Conservation (phyloP, 1,140 invertebrate species). For the Scylla paramamosain region DNA sequence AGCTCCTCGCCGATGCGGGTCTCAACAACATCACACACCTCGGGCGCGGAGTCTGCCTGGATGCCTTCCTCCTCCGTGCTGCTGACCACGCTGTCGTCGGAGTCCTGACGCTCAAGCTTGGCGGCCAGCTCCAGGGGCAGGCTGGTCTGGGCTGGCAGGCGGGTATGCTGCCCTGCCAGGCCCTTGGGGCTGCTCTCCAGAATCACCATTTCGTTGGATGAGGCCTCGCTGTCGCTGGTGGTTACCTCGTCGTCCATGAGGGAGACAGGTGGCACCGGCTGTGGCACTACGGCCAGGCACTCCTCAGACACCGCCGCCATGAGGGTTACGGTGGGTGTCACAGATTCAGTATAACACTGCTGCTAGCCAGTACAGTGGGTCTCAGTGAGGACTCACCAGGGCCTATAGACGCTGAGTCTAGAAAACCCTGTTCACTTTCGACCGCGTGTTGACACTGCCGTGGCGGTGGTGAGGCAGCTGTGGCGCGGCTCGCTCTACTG, state of each 20-base stretch:
- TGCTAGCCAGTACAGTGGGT: constrained; percentile 28
- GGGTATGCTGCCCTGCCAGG: neutral
- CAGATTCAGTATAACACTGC: constrained; percentile 41
- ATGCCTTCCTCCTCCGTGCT: constrained; percentile 65
- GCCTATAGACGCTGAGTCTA: constrained; percentile 76
- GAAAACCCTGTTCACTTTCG: constrained; percentile 72
- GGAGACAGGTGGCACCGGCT: constrained; percentile 46
- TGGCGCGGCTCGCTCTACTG: constrained; percentile 73
- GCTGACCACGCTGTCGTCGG: constrained; percentile 59
- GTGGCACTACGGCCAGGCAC: constrained; percentile 56
- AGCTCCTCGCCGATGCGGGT: constrained; percentile 40
- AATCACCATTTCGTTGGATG: neutral
- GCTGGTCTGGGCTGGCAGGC: constrained; percentile 61
- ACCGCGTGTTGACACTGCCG: constrained; percentile 64
- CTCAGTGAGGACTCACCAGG: constrained; percentile 65
- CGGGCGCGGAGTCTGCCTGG: constrained; percentile 61
- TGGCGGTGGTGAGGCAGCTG: constrained; percentile 54
- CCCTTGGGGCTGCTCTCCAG: neutral
- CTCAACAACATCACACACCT: constrained; percentile 36
- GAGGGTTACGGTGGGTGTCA: constrained; percentile 55
- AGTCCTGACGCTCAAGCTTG: constrained; percentile 69
- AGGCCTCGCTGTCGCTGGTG: constrained; percentile 26
- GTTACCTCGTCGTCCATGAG: neutral
- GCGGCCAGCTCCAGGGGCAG: constrained; percentile 67
- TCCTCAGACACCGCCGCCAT: constrained; percentile 54